phyloP scores from a whole-genome alignment of 2,797 vertebrate species.

The Crocidura indochinensis region DNA sequence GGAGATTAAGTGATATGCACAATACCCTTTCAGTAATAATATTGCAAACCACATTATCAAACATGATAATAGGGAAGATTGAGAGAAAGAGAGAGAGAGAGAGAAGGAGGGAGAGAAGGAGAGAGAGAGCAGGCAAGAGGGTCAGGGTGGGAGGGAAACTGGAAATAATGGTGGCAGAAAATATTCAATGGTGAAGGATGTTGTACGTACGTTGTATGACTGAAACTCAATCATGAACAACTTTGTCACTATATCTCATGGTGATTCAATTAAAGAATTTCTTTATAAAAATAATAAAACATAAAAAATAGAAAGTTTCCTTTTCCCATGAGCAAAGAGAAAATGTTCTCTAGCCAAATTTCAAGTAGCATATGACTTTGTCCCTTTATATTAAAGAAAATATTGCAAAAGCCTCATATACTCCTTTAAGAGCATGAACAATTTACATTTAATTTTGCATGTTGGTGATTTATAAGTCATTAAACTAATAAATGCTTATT shows the following conservation, averaged over 20 bases:
- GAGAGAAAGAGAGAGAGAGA: slow-evolving; percentile 74
- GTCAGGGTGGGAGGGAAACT: no score
- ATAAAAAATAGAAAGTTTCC: neutral
- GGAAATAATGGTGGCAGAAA: no score
- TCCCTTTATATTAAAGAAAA: neutral
- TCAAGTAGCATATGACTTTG: neutral
- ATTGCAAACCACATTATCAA: no score
- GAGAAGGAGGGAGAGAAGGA: no score
- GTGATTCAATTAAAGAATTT: no score
- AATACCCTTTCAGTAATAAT: no score
- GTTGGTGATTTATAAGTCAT: neutral
- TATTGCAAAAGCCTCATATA: neutral
- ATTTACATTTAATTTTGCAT: neutral
- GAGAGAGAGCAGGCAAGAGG: no score
- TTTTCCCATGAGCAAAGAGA: slow-evolving; percentile 19
- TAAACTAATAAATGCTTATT: neutral
- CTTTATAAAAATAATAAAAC: neutral
- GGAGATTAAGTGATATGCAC: no score
- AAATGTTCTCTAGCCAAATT: neutral
- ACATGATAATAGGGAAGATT: neutral
- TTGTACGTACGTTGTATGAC: no score
- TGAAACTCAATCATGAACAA: no score
- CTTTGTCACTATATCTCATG: no score
- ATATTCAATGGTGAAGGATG: no score
- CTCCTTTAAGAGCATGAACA: slow-evolving; percentile 37